Base-by-base conservation (phyloP, 2,888 invertebrate genomes). In the Invenusta paracnida region DNA sequence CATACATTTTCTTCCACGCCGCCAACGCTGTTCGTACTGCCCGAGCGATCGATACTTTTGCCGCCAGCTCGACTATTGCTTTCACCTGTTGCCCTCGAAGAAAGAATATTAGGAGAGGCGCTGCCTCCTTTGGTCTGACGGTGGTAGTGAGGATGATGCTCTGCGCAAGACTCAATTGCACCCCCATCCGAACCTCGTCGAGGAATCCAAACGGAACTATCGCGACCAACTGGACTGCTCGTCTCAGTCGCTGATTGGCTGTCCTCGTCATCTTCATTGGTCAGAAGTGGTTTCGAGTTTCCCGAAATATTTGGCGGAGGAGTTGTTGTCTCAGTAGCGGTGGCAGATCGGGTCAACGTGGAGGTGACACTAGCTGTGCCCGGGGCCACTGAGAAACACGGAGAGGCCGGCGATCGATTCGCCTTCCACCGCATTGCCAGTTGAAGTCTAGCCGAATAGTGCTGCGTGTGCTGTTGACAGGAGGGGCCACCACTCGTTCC, bases 361-460 rank as follows among this genome's bases (percentile, higher is more conserved):
- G 48, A 48, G 17, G 48, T 17, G 5, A 48, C 48, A 48, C 48
- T 48, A 5, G 48, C 48, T 11, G 48, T 48, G 5, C 48, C 48
- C 17, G 48, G 48, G 17, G 48, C 48, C 48, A 48, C 48, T 48
- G 48, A 11, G 48, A 48, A 48, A 48, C 48, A 48, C 17, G 48
- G 48, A 5, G 48, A 48, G 5, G 48, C 48, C 17, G 48, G 48
- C 17, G 48, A 48, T 30, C 29, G 25, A 31, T 67, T 31, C 11
- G 83, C 0, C 31, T 2, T 83, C 83, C 1, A 83, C 23, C 31
- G 31, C 48, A 83, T 83, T 83, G 27, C 31, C 30, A 30, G 17
- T 31, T 13, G 83, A 83, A 66, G 83, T 27, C 31, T 13, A 83
- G 5, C 48, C 27, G n/a, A 48, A 66, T 67, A 66, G 30, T 17